Evolutionary conservation across 2,888 invertebrate genomes (phyloP).

Genomic region (Lasioglossum oenotherae): DNA sequence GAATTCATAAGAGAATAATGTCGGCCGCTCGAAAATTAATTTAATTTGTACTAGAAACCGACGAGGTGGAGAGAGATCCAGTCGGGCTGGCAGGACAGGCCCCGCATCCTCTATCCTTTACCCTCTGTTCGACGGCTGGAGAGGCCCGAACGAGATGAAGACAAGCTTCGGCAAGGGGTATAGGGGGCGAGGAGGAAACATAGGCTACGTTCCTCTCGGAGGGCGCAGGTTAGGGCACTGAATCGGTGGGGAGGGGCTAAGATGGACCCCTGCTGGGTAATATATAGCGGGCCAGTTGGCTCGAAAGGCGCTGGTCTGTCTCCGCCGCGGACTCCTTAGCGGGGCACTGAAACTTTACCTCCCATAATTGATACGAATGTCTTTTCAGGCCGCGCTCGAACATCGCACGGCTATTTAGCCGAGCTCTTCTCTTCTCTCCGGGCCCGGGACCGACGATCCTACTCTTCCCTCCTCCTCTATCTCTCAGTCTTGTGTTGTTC

Average conservation of each 20-base stretch:
- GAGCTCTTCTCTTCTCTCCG: constrained; percentile 30
- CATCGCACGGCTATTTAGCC: constrained; percentile 80
- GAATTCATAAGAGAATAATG: constrained; percentile 82
- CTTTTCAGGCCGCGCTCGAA: constrained; percentile 80
- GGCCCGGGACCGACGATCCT: constrained; percentile 32
- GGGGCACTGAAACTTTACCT: constrained; percentile 79
- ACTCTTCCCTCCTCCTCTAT: not conserved
- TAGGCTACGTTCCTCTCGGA: constrained; percentile 54
- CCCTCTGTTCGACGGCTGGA: not conserved
- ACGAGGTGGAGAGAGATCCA: constrained; percentile 50
- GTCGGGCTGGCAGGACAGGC: constrained; percentile 3
- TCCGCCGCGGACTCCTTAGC: constrained; percentile 78
- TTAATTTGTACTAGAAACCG: constrained; percentile 81
- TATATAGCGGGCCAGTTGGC: constrained; percentile 83
- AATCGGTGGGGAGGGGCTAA: constrained; percentile 47
- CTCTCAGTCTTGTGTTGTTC: not conserved
- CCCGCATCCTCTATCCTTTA: not conserved
- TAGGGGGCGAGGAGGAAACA: constrained; percentile 23
- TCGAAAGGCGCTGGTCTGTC: constrained; percentile 81
- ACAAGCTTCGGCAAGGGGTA: constrained; percentile 3
- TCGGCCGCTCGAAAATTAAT: constrained; percentile 80
- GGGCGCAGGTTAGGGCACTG: constrained; percentile 73
- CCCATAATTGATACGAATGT: constrained; percentile 84
- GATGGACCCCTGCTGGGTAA: constrained; percentile 82
- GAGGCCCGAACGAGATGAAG: not conserved